Conservation (phyloP, 2,888 invertebrate genomes). For the Caenorhabditis sp. region DNA sequence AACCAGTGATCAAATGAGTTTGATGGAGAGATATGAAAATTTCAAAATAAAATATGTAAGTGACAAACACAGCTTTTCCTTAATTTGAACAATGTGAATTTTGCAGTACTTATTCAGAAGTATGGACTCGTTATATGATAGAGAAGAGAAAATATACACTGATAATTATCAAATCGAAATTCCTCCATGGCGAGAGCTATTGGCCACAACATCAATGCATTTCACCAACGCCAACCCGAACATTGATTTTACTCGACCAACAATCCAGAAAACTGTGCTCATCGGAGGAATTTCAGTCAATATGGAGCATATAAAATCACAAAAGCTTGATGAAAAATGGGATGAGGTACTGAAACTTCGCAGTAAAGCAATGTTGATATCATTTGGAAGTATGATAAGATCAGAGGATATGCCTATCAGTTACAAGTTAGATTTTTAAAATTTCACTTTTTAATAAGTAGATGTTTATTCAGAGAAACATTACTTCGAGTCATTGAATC, state of each 20-base stretch:
- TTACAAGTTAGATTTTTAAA: conserved; percentile 23
- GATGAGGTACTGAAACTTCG: neutral
- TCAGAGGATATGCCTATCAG: conserved; percentile 8
- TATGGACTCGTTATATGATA: conserved; percentile 21
- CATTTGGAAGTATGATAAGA: conserved; percentile 28
- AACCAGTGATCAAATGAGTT: neutral
- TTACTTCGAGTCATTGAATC: conserved; percentile 6
- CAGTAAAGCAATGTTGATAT: conserved; percentile 5
- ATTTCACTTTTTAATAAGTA: conserved; percentile 9
- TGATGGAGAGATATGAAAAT: neutral
- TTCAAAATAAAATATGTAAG: neutral
- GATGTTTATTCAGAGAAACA: conserved; percentile 23
- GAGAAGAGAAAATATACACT: conserved; percentile 11
- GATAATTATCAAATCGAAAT: conserved; percentile 4
- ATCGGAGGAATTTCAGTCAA: conserved; percentile 38
- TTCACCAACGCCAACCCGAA: conserved; percentile 36
- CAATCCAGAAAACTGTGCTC: conserved; percentile 24
- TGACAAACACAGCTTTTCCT: neutral
- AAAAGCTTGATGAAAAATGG: conserved; percentile 6
- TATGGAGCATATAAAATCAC: conserved; percentile 11
- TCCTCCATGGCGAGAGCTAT: conserved; percentile 21
- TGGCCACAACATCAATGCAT: conserved; percentile 16
- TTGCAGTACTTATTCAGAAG: too few species aligned
- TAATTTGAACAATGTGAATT: neutral
- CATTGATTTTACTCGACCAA: conserved; percentile 38